phyloP scores from a whole-genome alignment of 2,888 invertebrate species.

The Drosophila pseudotalamancana region DNA sequence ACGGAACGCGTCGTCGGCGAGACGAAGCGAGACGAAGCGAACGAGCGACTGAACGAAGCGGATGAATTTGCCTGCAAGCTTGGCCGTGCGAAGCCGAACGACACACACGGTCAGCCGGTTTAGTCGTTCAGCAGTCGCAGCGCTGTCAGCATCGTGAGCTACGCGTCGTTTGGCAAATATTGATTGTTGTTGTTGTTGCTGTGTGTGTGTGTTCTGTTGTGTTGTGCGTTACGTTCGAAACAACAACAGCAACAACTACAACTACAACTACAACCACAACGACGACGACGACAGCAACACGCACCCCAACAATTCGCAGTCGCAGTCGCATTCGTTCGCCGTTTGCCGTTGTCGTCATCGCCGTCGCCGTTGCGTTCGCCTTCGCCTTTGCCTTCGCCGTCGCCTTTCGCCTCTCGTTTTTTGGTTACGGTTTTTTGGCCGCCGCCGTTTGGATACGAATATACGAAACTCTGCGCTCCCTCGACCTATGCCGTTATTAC shows the following conservation, averaged over 20 bases:
- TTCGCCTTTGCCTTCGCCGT: conserved; percentile 10
- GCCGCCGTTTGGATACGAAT: conserved; percentile 63
- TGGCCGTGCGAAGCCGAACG: conserved; percentile 35
- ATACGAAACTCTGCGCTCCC: conserved; percentile 34
- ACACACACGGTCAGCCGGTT: conserved; percentile 72
- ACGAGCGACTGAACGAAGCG: not conserved
- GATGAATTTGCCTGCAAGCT: conserved; percentile 18
- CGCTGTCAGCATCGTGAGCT: conserved; percentile 72
- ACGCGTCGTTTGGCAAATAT: conserved; percentile 60
- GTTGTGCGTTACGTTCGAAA: conserved; percentile 38
- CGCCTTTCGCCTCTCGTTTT: conserved; percentile 20
- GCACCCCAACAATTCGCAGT: conserved; percentile 30
- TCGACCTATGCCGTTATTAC: conserved; percentile 51
- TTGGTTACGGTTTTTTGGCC: conserved; percentile 34
- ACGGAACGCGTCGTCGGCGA: conserved; percentile 22
- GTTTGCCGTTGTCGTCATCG: conserved; percentile 41
- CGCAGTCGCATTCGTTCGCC: not conserved
- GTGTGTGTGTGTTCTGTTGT: conserved; percentile 34
- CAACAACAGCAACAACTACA: conserved; percentile 35
- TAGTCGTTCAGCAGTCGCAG: conserved; percentile 84
- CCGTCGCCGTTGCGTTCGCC: conserved; percentile 19
- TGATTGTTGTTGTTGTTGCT: conserved; percentile 41
- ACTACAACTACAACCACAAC: conserved; percentile 22
- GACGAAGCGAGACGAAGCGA: conserved; percentile 11
- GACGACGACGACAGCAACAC: conserved; percentile 27